These are phyloP conservation scores for Heteropelma amictum DNA, from an alignment of 2,888 invertebrate genomes.

Conservation along the genomic window DNA sequence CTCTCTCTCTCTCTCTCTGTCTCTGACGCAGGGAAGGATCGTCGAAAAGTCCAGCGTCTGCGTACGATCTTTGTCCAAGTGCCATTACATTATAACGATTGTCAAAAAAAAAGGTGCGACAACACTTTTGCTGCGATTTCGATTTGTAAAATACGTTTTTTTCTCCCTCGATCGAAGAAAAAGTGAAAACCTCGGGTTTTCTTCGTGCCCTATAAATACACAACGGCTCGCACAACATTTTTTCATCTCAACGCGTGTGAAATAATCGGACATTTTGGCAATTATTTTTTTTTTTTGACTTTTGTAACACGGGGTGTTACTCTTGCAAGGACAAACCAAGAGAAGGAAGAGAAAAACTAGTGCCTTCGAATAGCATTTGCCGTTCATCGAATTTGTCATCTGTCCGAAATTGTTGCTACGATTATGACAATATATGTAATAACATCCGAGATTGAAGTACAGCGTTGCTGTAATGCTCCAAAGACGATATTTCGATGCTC, in stretches of 20 bases:
- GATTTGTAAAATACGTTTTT: slow-evolving; percentile 3
- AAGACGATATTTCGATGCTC: slow-evolving; percentile 19
- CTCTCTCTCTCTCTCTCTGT: not conserved
- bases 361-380: slow-evolving; percentile 53
- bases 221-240: not conserved
- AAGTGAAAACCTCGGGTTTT: not conserved
- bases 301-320: slow-evolving; percentile 5
- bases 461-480: slow-evolving; percentile 1
- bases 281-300: not conserved
- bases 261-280: not conserved
- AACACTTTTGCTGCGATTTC: slow-evolving; percentile 1
- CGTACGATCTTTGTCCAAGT: slow-evolving; percentile 50
- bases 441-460: not conserved
- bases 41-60: slow-evolving; percentile 23
- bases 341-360: slow-evolving; percentile 32
- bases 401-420: slow-evolving; percentile 9
- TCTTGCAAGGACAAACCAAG: slow-evolving; percentile 6
- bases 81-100: slow-evolving; percentile 50
- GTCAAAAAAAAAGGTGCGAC: slow-evolving; percentile 22
- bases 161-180: slow-evolving; percentile 3
- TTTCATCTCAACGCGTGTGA: not conserved
- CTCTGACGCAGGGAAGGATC: not conserved
- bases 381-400: slow-evolving; percentile 44
- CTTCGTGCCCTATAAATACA: not conserved
- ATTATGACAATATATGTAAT: not conserved